Evolutionary conservation across 2,888 invertebrate species (phyloP).

Genomic region (Germaria angustata): DNA sequence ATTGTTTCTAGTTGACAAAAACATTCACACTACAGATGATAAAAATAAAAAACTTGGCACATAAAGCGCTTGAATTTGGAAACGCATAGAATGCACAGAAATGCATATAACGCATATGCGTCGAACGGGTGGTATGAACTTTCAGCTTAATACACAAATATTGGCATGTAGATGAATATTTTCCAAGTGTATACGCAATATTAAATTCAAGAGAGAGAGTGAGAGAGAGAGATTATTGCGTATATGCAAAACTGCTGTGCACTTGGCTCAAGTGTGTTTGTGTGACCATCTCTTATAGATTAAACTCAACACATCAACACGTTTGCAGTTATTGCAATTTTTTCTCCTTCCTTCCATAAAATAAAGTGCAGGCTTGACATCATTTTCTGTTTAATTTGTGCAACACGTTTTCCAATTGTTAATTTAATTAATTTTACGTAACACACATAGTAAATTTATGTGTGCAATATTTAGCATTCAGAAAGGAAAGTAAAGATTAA

Average conservation of each 20-base stretch:
- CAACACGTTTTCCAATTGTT: neutral
- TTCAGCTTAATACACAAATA: too few relatives aligned
- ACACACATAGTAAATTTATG: neutral
- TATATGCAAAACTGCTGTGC: slow-evolving; percentile 1
- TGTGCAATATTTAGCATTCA: neutral
- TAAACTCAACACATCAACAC: neutral
- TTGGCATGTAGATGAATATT: neutral
- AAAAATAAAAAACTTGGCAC: too few relatives aligned
- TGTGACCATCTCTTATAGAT: neutral
- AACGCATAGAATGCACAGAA: too few relatives aligned
- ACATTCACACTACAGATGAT: too few relatives aligned
- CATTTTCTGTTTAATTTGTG: neutral
- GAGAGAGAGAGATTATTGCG: neutral
- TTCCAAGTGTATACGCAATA: neutral
- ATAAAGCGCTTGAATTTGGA: too few relatives aligned
- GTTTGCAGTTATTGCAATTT: neutral
- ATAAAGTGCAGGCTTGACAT: slow-evolving; percentile 14
- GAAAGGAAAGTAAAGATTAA: slow-evolving; percentile 68
- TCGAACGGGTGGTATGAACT: too few relatives aligned
- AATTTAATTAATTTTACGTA: neutral
- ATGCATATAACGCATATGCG: too few relatives aligned
- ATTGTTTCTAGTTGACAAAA: too few relatives aligned
- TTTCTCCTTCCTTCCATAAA: neutral
- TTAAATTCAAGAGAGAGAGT: neutral
- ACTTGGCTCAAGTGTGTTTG: neutral